phyloP scores from a whole-genome alignment of 2,888 invertebrate genomes.

The Pyrrhosoma nymphula region DNA sequence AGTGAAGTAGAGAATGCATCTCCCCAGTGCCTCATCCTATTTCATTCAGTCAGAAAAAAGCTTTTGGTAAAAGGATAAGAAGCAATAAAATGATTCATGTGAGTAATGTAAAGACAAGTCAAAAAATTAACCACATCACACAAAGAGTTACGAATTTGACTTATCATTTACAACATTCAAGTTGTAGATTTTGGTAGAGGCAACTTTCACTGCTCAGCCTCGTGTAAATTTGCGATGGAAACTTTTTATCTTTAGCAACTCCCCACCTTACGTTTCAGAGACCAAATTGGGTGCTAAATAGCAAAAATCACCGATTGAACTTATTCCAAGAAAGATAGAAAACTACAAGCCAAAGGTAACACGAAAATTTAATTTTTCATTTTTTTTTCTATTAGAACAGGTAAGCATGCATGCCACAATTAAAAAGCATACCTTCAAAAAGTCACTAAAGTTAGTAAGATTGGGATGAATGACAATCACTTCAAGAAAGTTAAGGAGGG shows the following conservation, averaged over 20 bases:
- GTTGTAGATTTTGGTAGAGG: neutral
- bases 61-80: conserved; percentile 20
- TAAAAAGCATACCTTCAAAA: neutral
- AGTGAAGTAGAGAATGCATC: conserved; percentile 30
- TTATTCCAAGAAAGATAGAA: neutral
- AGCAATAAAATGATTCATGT: neutral
- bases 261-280: neutral
- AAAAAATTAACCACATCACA: neutral
- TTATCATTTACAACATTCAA: neutral
- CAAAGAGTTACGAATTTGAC: neutral
- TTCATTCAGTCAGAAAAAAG: neutral
- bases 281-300: neutral
- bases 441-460: neutral
- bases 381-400: neutral
- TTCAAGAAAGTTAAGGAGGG: too few species aligned
- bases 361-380: neutral
- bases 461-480: too few species aligned
- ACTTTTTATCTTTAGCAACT: neutral
- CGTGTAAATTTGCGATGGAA: neutral
- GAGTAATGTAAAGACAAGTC: neutral
- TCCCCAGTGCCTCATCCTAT: conserved; percentile 16
- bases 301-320: neutral
- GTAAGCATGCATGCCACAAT: conserved; percentile 9
- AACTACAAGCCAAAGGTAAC: neutral
- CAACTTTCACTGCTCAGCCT: neutral